Evolutionary conservation across 1,140 invertebrate genomes (phyloP), one percentile per base, ranked within the genome.

Genomic region (Octopus bimaculoides): DNA sequence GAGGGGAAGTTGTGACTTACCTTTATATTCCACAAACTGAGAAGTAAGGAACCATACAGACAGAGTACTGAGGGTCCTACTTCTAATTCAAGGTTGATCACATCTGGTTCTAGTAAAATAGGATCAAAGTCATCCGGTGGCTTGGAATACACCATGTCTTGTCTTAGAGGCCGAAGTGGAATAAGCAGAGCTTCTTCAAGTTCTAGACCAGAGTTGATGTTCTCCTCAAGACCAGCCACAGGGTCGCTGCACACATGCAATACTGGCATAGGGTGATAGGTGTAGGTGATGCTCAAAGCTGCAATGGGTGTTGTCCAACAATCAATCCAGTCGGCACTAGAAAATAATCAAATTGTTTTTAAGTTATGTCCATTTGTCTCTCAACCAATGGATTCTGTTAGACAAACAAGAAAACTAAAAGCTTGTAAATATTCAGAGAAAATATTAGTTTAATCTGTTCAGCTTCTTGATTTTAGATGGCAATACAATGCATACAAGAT

Each of bases 281-380:
- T 94, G 88, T 97, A 98, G 80, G 93, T 93, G 41, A 98, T 96
- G 84, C 95, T 96, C 17, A 98, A 91, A 5, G 96, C 95, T 41
- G 97, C 94, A 80, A 98, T 97, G 0, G 96, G 96, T 5, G 98
- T 96, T 14, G 94, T 95, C 96, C 96, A 98, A 88, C 97, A 98
- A 87, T 98, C 96, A 3, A 98, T 93, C 97, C 97, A 99, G 4
- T 96, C 96, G 84, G 92, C 91, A 86, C 92, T 93, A 84, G 7
- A 85, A 84, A 73, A 73, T 55, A 54, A 77, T 1, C 56, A 61
- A 61, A 61, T 12, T 61, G 9, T 61, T 61, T 61, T 61, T 61
- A 61, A 61, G 56, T 61, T 12, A 61, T 61, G 56, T 12, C 56
- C 26, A 41, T 41, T 41, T 41, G 26, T 41, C 26, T 41, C 26